Evolutionary conservation across 2,797 vertebrate genomes (phyloP).

Genomic region (Tokudaia tokunoshimensis): DNA sequence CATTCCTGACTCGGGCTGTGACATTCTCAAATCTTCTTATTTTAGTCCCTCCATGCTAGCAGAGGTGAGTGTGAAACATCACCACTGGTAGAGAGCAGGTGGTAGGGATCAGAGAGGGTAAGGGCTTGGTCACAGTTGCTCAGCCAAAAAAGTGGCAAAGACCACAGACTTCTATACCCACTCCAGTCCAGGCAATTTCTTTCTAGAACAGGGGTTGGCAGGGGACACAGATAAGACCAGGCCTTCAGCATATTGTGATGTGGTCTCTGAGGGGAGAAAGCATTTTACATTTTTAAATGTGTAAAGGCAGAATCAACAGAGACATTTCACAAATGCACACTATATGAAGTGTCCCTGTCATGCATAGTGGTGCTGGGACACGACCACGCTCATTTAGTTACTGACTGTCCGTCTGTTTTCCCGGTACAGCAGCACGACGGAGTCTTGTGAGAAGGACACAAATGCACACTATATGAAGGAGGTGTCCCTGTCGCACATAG

Average conservation of each 20-base stretch:
- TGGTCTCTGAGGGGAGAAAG: not conserved
- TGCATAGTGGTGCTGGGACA: not conserved
- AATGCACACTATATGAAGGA: not conserved
- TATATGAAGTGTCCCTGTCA: not conserved
- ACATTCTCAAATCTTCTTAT: not conserved
- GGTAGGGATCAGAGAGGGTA: not conserved
- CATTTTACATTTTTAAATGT: conserved; percentile 7
- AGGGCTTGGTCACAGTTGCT: not conserved
- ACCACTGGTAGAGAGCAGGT: not conserved
- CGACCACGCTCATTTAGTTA: not conserved
- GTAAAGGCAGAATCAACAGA: not conserved
- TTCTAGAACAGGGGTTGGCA: not conserved
- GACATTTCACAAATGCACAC: not conserved
- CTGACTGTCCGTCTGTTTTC: not conserved
- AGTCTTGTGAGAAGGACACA: not conserved
- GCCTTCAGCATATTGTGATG: not conserved
- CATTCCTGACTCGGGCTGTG: not conserved
- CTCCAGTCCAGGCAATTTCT: not conserved
- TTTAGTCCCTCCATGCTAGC: not conserved
- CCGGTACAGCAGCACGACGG: accelerated
- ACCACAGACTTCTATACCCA: not conserved
- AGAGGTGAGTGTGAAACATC: accelerated
- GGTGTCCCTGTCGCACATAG: not conserved
- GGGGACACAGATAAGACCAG: not conserved
- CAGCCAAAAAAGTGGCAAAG: not conserved